phyloP scores from a whole-genome alignment of 2,113 vertebrate species.

The Lepisosteus oculatus region DNA sequence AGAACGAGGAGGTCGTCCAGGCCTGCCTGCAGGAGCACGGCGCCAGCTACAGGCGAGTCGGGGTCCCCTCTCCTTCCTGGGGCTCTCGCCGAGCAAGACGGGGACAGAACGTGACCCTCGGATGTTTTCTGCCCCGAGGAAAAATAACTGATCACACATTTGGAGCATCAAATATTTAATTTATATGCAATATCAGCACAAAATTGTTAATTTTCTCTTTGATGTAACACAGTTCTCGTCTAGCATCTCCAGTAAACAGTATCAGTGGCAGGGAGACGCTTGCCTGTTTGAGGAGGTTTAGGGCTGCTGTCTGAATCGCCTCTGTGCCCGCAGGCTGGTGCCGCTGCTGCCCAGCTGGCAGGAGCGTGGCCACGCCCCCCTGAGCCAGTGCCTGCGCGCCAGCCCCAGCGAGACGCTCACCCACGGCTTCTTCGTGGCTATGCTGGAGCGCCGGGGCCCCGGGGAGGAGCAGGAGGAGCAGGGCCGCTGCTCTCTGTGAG shows the following conservation, averaged over 20 bases:
- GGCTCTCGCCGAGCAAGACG: too few relatives aligned
- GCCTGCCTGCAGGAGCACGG: conserved; percentile 64
- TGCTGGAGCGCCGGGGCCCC: conserved; percentile 68
- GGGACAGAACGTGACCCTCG: neutral
- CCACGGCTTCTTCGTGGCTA: conserved; percentile 85
- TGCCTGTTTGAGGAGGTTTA: neutral
- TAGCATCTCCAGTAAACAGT: neutral
- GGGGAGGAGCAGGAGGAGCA: conserved; percentile 3
- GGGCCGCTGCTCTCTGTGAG: neutral
- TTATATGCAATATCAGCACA: too few relatives aligned
- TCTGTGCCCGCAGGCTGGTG: conserved; percentile 61
- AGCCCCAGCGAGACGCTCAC: conserved; percentile 71
- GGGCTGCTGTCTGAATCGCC: neutral
- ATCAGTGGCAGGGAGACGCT: neutral
- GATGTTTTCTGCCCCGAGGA: too few relatives aligned
- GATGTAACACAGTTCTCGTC: too few relatives aligned
- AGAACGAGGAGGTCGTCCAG: conserved; percentile 84
- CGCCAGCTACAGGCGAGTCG: conserved; percentile 70
- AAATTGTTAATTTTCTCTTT: too few relatives aligned
- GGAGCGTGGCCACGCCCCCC: conserved; percentile 69
- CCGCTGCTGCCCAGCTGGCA: conserved; percentile 76
- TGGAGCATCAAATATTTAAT: neutral
- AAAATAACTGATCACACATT: neutral
- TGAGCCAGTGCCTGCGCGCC: conserved; percentile 82
- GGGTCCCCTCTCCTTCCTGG: neutral